Evolutionary conservation across 2,888 invertebrate genomes (phyloP).

Genomic region (Yponomeuta sedellus): DNA sequence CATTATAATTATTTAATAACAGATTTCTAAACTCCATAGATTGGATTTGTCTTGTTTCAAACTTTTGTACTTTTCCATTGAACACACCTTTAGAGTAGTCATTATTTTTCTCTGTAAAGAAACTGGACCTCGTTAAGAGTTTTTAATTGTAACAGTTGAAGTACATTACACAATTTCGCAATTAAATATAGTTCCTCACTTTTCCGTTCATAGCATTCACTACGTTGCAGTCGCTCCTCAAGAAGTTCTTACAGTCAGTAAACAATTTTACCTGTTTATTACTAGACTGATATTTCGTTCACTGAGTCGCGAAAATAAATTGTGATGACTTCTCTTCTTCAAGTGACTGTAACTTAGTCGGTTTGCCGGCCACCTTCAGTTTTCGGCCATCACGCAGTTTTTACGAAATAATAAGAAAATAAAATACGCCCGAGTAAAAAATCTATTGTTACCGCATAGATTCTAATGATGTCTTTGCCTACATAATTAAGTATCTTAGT

Average conservation of each 20-base stretch:
- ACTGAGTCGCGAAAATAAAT: conserved; percentile 1
- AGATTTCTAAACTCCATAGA: too few species aligned
- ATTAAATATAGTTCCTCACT: not conserved
- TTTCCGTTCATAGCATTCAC: not conserved
- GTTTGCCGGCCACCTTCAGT: too few species aligned
- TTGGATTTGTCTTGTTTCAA: too few species aligned
- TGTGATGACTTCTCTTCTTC: not conserved
- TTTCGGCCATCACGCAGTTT: too few species aligned
- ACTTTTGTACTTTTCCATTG: too few species aligned
- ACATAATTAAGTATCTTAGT: too few species aligned
- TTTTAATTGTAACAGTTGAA: not conserved
- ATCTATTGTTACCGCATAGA: too few species aligned
- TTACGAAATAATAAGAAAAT: too few species aligned
- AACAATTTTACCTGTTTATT: not conserved
- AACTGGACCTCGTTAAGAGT: not conserved
- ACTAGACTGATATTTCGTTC: not conserved
- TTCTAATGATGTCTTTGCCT: too few species aligned
- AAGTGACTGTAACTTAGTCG: not conserved
- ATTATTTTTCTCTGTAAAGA: not conserved
- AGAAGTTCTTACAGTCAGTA: not conserved
- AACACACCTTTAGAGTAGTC: too few species aligned
- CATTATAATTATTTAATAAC: too few species aligned
- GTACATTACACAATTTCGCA: not conserved
- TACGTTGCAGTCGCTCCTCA: not conserved
- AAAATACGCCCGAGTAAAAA: too few species aligned